Evolutionary conservation across 2,888 invertebrate species (phyloP).

Genomic region (Drosophila peninsularis): DNA sequence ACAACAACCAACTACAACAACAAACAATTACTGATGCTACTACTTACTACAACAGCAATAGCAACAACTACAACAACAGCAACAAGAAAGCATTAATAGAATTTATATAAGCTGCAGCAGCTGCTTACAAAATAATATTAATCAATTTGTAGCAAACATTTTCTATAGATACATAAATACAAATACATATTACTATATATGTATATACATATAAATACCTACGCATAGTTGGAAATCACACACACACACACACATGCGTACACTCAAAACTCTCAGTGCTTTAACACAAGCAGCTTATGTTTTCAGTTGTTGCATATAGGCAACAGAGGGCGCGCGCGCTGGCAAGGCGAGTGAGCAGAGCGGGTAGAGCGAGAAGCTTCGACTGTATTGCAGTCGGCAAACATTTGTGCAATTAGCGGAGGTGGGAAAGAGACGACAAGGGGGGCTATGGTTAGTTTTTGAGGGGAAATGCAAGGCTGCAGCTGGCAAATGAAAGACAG

Average conservation of each 20-base stretch:
- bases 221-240: conserved; percentile 31
- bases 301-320: conserved; percentile 41
- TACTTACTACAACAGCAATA: conserved; percentile 53
- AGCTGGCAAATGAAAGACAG: conserved; percentile 23
- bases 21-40: conserved; percentile 49
- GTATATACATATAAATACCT: not conserved
- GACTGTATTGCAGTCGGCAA: conserved; percentile 44
- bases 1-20: conserved; percentile 62
- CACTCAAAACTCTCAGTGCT: conserved; percentile 38
- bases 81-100: conserved; percentile 61
- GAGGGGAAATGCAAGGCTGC: conserved; percentile 19
- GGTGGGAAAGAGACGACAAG: conserved; percentile 12
- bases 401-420: conserved; percentile 74
- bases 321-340: conserved; percentile 7
- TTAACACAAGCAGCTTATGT: conserved; percentile 74
- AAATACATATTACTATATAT: not conserved
- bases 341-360: not conserved
- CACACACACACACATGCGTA: conserved; percentile 40
- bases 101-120: conserved; percentile 52
- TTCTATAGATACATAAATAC: conserved; percentile 21
- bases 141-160: conserved; percentile 36
- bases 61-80: conserved; percentile 49
- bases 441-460: not conserved
- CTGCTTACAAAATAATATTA: conserved; percentile 32
- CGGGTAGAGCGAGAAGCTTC: conserved; percentile 2